A percentile compares a stretch with the other conserved stretches of the same genome.
Evolutionary conservation across 2,888 invertebrate genomes (phyloP).

Genomic region (Ennomos fuscantarius): DNA sequence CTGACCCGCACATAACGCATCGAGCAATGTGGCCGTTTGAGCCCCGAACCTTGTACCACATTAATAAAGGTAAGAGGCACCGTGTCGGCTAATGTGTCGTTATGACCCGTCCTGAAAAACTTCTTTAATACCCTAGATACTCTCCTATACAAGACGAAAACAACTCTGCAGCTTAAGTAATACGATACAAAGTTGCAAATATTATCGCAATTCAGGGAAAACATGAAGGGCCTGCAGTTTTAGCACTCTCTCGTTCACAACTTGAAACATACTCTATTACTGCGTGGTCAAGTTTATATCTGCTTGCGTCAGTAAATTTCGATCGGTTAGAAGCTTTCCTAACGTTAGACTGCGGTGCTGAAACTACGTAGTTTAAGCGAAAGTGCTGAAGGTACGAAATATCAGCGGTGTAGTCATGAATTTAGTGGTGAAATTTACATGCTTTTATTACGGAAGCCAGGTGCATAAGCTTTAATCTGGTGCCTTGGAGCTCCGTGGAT

Average conservation of each 20-base stretch:
- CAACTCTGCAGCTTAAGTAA: conserved; percentile 39
- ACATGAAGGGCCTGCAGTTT: conserved; percentile 68
- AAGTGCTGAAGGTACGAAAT: conserved; percentile 59
- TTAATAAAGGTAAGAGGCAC: conserved; percentile 81
- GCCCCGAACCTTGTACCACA: conserved; percentile 75
- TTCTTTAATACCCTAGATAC: conserved; percentile 63
- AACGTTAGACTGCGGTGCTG: conserved; percentile 56
- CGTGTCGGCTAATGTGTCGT: conserved; percentile 79
- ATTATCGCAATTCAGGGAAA: conserved; percentile 64
- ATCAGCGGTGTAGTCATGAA: conserved; percentile 46
- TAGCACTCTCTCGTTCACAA: conserved; percentile 49
- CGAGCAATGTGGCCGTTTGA: conserved; percentile 50
- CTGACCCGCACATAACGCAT: conserved; percentile 61
- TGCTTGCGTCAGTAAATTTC: conserved; percentile 46
- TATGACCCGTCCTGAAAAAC: conserved; percentile 79
- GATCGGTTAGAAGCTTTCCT: conserved; percentile 56
- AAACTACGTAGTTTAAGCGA: conserved; percentile 57
- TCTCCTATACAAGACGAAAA: conserved; percentile 43
- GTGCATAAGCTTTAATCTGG: conserved; percentile 21
- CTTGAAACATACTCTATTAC: conserved; percentile 57
- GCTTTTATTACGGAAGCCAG: conserved; percentile 28
- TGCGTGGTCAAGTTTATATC: conserved; percentile 43
- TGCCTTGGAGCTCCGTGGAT: neutral
- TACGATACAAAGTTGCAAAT: conserved; percentile 47
- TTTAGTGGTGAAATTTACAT: conserved; percentile 39